A percentile compares a stretch with the other conserved stretches of the same genome.
phyloP scores from a whole-genome alignment of 1,140 invertebrate species.

The Cotesia chilonis region DNA sequence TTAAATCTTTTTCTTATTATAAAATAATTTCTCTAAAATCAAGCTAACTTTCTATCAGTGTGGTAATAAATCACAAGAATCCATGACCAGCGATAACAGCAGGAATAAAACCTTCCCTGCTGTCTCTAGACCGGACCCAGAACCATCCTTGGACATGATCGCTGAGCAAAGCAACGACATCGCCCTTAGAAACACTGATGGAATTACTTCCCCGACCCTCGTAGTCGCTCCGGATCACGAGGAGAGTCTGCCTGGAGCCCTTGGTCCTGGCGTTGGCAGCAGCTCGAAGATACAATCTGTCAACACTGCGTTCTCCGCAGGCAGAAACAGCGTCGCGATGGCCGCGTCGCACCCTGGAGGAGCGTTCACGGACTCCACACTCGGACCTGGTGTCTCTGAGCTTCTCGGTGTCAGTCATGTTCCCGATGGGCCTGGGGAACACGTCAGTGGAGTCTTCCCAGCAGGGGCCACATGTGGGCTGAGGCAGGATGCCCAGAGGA shows the following conservation, averaged over 20 bases:
- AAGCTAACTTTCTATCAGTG: no score
- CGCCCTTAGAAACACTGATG: constrained; percentile 75
- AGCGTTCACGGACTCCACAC: constrained; percentile 51
- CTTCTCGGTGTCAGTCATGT: constrained; percentile 79
- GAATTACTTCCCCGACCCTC: constrained; percentile 64
- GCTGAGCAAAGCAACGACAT: constrained; percentile 75
- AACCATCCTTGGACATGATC: constrained; percentile 73
- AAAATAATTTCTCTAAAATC: no score
- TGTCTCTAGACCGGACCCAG: constrained; percentile 74
- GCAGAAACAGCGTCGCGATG: constrained; percentile 63
- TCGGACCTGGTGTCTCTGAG: constrained; percentile 64
- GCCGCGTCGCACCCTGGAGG: constrained; percentile 52
- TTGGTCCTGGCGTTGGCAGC: constrained; percentile 59
- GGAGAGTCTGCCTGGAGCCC: constrained; percentile 70
- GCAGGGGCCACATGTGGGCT: constrained; percentile 70
- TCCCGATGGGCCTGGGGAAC: constrained; percentile 75
- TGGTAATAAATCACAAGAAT: constrained; percentile 67
- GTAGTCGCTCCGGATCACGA: constrained; percentile 75
- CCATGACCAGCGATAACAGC: constrained; percentile 78
- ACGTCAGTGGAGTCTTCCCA: constrained; percentile 83
- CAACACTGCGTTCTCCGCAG: constrained; percentile 74
- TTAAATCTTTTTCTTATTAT: no score
- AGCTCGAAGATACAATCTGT: constrained; percentile 74
- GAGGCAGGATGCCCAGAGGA: constrained; percentile 76
- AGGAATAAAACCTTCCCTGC: constrained; percentile 78